These are phyloP conservation scores for Botia kubotai DNA, from an alignment of 2,797 vertebrate species.

Conservation along the genomic window DNA sequence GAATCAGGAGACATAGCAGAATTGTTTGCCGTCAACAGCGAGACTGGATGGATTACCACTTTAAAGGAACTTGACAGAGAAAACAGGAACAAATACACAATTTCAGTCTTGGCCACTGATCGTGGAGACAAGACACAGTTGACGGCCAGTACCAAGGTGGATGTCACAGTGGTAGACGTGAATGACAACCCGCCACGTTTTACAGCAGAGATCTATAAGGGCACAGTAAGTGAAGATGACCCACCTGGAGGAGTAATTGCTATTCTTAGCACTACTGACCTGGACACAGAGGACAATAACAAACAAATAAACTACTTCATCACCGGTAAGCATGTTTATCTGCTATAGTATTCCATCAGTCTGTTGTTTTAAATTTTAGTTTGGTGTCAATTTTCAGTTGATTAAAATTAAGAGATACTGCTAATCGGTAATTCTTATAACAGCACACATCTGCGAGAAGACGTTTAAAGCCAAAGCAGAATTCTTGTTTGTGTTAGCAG, in stretches of 20 bases:
- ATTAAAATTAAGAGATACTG: not conserved
- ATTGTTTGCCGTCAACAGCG: slow-evolving; percentile 87
- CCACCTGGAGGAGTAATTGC: slow-evolving; percentile 93
- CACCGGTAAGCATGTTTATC: slow-evolving; percentile 83
- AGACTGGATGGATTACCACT: slow-evolving; percentile 95
- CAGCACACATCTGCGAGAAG: not conserved
- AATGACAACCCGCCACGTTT: slow-evolving; percentile 96
- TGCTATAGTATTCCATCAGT: slow-evolving; percentile 7
- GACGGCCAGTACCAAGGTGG: slow-evolving; percentile 82
- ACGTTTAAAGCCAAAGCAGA: not conserved
- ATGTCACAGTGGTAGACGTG: slow-evolving; percentile 90
- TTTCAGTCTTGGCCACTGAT: slow-evolving; percentile 87
- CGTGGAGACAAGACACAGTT: slow-evolving; percentile 88
- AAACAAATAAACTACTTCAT: slow-evolving; percentile 93
- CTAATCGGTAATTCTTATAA: not conserved
- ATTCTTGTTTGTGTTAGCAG: not conserved
- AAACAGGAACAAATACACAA: slow-evolving; percentile 77
- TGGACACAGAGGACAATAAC: slow-evolving; percentile 90
- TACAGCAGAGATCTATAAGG: slow-evolving; percentile 96
- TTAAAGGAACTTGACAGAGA: slow-evolving; percentile 93
- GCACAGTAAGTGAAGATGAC: slow-evolving; percentile 97
- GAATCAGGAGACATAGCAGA: slow-evolving; percentile 80
- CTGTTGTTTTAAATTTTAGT: not conserved
- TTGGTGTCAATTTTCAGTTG: not conserved
- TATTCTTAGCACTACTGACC: slow-evolving; percentile 93